Conservation (phyloP, 1,140 invertebrate species). For the Tigriopus japonicus region DNA sequence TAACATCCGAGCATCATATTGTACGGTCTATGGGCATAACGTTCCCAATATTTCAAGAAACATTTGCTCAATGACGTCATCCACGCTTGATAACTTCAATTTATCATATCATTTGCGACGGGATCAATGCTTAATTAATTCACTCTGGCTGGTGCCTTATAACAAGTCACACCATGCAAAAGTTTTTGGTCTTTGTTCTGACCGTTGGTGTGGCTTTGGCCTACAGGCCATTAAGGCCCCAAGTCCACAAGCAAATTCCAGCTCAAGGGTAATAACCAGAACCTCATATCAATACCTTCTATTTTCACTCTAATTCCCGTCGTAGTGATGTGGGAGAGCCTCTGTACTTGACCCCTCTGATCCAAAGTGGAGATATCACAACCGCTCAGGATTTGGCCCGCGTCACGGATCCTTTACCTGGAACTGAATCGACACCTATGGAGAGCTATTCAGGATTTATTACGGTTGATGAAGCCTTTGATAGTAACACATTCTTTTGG, state of each 20-base stretch:
- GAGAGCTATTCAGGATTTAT: conserved; percentile 44
- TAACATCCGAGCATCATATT: too few species aligned
- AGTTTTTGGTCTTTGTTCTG: too few species aligned
- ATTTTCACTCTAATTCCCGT: not conserved
- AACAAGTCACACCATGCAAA: too few species aligned
- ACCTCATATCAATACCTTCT: not conserved
- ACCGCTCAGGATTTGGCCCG: not conserved
- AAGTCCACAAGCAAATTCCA: conserved; percentile 16
- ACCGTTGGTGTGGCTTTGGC: not conserved
- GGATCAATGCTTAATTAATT: too few species aligned
- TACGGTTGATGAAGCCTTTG: conserved; percentile 49
- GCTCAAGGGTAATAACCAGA: not conserved
- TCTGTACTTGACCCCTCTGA: conserved; percentile 1
- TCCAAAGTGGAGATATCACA: not conserved
- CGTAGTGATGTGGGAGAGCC: not conserved
- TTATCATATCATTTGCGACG: too few species aligned
- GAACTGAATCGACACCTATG: conserved; percentile 6
- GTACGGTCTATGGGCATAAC: too few species aligned
- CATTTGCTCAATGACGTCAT: too few species aligned
- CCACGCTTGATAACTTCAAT: too few species aligned
- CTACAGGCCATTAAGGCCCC: conserved; percentile 25
- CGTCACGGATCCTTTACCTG: not conserved
- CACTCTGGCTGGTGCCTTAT: too few species aligned
- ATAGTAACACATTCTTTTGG: conserved; percentile 74
- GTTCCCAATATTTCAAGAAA: too few species aligned